Percentiles rank a stretch among this genome's conserved stretches.
Conservation (phyloP, 2,113 vertebrate species). For the Sebastes schlegelii region DNA sequence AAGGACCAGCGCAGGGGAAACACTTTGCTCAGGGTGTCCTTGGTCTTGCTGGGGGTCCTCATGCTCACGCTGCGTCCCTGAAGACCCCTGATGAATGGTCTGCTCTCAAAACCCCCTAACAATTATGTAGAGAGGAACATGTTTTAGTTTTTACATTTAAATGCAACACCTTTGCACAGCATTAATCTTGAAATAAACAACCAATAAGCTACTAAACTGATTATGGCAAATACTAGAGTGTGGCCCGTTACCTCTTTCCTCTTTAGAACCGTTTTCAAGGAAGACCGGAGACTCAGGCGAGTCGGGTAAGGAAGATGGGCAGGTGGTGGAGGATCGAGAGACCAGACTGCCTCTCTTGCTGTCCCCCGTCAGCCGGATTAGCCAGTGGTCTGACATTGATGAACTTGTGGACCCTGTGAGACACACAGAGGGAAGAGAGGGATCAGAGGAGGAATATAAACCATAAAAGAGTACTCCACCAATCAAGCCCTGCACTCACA, state of each 20-base stretch:
- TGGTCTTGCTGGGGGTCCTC: conserved; percentile 81
- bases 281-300: conserved; percentile 82
- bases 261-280: conserved; percentile 59
- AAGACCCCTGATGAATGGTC: conserved; percentile 80
- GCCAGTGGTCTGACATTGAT: conserved; percentile 90
- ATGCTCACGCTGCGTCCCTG: conserved; percentile 87
- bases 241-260: conserved; percentile 81
- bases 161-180: background rate
- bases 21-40: conserved; percentile 81
- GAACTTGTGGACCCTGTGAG: conserved; percentile 88
- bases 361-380: conserved; percentile 84
- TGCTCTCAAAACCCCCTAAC: conserved; percentile 82
- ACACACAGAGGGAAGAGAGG: background rate
- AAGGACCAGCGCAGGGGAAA: conserved; percentile 88
- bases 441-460: background rate
- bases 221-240: no score
- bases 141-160: conserved; percentile 15
- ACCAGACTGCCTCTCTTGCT: conserved; percentile 80
- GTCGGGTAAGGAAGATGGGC: conserved; percentile 73
- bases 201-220: background rate
- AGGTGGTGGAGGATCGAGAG: conserved; percentile 80
- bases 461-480: background rate
- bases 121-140: conserved; percentile 8
- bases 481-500: background rate
- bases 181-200: background rate